Evolutionary conservation across 2,888 invertebrate genomes (phyloP).

Genomic region (Bombyx huttoni): DNA sequence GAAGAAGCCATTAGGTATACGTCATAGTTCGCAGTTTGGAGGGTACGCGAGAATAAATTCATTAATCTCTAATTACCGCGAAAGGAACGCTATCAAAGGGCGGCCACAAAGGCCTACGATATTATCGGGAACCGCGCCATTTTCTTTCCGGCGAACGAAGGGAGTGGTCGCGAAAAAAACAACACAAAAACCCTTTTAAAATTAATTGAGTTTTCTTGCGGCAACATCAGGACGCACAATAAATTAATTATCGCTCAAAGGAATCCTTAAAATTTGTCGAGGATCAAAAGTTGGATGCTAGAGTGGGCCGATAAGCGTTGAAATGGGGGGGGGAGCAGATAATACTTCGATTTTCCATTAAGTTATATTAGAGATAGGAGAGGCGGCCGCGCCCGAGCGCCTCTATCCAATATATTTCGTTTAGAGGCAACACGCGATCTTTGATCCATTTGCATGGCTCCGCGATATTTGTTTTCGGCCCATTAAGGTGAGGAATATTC

Average conservation of each 20-base stretch:
- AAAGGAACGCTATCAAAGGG: conserved; percentile 44
- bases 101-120: conserved; percentile 46
- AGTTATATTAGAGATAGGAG: conserved; percentile 63
- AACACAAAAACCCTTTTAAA: conserved; percentile 73
- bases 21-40: conserved; percentile 3
- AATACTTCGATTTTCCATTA: conserved; percentile 72
- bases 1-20: neutral
- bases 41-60: conserved; percentile 31
- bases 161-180: conserved; percentile 53
- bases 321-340: conserved; percentile 41
- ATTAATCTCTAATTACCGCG: conserved; percentile 61
- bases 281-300: conserved; percentile 62
- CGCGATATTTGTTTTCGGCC: conserved; percentile 56
- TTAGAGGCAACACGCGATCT: conserved; percentile 66
- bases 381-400: conserved; percentile 47
- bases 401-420: conserved; percentile 54
- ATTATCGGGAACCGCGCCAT: conserved; percentile 43
- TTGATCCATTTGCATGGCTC: conserved; percentile 63
- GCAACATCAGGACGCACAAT: conserved; percentile 66
- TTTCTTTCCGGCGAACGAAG: conserved; percentile 32
- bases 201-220: conserved; percentile 73
- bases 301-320: conserved; percentile 23
- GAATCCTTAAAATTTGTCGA: conserved; percentile 69
- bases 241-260: conserved; percentile 70
- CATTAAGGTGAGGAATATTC: conserved; percentile 50